Conservation (phyloP, 2,888 invertebrate genomes). For the Drosophila austrosaltans region DNA sequence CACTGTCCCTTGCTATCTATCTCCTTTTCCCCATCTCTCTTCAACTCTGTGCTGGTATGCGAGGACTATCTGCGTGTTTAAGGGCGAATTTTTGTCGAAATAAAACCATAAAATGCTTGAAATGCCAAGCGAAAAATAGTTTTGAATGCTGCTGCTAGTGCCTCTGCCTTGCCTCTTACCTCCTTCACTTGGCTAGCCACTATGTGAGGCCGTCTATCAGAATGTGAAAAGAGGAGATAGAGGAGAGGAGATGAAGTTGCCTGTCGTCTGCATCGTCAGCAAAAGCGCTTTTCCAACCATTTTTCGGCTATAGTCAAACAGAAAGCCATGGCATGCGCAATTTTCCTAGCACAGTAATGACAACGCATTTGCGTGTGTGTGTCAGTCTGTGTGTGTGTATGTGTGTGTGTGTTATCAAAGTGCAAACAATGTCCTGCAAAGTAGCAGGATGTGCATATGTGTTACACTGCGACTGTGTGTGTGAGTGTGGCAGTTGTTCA, state of each 20-base stretch:
- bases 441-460: constrained; percentile 74
- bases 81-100: constrained; percentile 74
- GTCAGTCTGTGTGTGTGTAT: constrained; percentile 24
- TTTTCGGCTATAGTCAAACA: constrained; percentile 57
- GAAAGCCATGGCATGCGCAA: constrained; percentile 72
- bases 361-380: constrained; percentile 42
- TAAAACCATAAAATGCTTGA: constrained; percentile 78
- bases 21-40: background rate
- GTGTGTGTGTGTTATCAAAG: constrained; percentile 66
- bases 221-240: constrained; percentile 6
- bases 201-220: constrained; percentile 22
- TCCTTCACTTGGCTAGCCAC: constrained; percentile 7
- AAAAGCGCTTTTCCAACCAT: constrained; percentile 39
- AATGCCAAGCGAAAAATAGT: constrained; percentile 78
- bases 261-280: constrained; percentile 66
- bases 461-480: constrained; percentile 17
- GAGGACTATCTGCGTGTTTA: constrained; percentile 67
- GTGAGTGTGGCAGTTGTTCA: constrained; percentile 48
- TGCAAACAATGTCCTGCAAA: constrained; percentile 78
- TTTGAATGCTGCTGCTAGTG: constrained; percentile 60
- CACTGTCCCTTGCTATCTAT: background rate
- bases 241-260: constrained; percentile 16
- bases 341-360: constrained; percentile 72
- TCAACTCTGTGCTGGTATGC: constrained; percentile 51
- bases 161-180: background rate